A percentile compares a stretch with the other conserved stretches of the same genome.
phyloP scores from a whole-genome alignment of 2,888 invertebrate species.

The Bugulina stolonifera region DNA sequence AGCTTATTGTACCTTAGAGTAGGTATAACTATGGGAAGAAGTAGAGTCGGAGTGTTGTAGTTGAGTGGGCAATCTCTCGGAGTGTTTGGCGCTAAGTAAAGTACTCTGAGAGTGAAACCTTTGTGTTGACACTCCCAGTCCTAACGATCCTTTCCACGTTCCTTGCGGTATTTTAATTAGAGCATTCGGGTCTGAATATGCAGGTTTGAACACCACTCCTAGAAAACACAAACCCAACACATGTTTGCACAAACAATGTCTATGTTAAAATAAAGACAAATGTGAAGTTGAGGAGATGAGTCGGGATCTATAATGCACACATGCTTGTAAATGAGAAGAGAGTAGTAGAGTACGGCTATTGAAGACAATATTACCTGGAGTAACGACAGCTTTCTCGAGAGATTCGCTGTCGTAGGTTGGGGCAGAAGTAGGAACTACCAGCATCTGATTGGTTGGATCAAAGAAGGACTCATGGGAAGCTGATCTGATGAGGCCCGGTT shows the following conservation, averaged over 20 bases:
- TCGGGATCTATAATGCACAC: no score
- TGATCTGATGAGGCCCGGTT: background rate
- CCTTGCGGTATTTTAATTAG: background rate
- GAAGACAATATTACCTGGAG: no score
- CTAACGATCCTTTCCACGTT: conserved; percentile 3
- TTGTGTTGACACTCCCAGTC: background rate
- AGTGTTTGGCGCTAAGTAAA: background rate
- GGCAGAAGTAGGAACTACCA: background rate
- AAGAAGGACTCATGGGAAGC: conserved; percentile 27
- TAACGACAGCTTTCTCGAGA: background rate
- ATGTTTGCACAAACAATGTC: no score
- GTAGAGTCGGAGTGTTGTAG: no score
- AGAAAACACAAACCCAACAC: no score
- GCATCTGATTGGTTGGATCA: background rate
- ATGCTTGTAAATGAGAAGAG: no score
- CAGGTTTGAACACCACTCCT: conserved; percentile 23
- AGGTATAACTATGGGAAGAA: no score
- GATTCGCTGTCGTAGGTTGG: background rate
- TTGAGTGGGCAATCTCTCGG: no score
- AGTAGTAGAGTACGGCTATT: no score
- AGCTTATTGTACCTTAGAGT: no score
- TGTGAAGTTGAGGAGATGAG: no score
- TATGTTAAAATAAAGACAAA: no score
- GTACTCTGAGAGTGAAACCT: background rate
- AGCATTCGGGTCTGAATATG: background rate